Conservation (phyloP, 2,888 invertebrate genomes). For the Sipha maydis region DNA sequence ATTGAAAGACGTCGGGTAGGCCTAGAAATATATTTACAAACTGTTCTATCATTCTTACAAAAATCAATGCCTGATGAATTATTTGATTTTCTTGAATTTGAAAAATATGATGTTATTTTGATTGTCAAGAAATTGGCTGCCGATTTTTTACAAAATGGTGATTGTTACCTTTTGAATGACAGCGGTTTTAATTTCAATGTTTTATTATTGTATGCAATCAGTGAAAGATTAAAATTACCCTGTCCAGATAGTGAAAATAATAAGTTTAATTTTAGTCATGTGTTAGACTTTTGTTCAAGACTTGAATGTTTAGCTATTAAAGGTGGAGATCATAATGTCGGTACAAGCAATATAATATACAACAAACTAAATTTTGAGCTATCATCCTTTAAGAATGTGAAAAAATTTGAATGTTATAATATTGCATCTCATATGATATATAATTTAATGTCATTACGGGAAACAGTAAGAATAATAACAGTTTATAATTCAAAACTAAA, state of each 20-base stretch:
- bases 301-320: conserved; percentile 76
- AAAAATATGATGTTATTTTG: conserved; percentile 89
- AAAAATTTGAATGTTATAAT: conserved; percentile 76
- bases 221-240: conserved; percentile 85
- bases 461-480: conserved; percentile 74
- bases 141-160: conserved; percentile 80
- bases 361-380: conserved; percentile 84
- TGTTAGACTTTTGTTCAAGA: conserved; percentile 87
- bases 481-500: conserved; percentile 74
- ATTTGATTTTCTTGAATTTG: conserved; percentile 87
- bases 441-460: conserved; percentile 72
- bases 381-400: conserved; percentile 83
- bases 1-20: conserved; percentile 84
- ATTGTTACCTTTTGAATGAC: conserved; percentile 74
- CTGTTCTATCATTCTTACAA: conserved; percentile 79
- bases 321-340: conserved; percentile 77
- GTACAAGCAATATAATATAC: conserved; percentile 85
- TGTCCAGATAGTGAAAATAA: conserved; percentile 85
- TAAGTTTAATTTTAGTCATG: conserved; percentile 88
- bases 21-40: conserved; percentile 83
- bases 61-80: conserved; percentile 83
- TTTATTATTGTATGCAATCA: conserved; percentile 87
- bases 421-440: conserved; percentile 78
- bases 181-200: conserved; percentile 76
- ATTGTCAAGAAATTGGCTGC: conserved; percentile 84